These are phyloP conservation scores for Tipula lateralis DNA, from an alignment of 2,888 invertebrate genomes.

Conservation along the genomic window DNA sequence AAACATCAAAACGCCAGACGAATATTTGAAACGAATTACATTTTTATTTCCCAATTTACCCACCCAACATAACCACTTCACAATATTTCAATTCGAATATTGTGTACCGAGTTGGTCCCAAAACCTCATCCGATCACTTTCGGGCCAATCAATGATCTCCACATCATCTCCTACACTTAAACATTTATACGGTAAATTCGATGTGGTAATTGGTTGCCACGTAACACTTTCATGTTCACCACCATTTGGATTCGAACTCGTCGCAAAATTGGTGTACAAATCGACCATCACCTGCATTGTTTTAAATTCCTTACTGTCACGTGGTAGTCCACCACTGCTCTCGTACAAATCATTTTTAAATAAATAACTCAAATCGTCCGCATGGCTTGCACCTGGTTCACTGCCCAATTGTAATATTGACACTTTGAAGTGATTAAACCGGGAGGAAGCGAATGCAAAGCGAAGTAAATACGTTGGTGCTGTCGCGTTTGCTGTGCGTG, in stretches of 20 bases:
- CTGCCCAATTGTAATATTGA: slow-evolving; percentile 37
- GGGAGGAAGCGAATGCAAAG: slow-evolving; percentile 47
- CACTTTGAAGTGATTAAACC: slow-evolving; percentile 44
- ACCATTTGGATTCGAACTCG: slow-evolving; percentile 41
- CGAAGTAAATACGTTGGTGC: slow-evolving; percentile 47
- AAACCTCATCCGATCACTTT: slow-evolving; percentile 40
- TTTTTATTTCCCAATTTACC: too few species aligned
- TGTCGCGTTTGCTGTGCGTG: slow-evolving; percentile 39
- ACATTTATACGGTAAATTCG: slow-evolving; percentile 38
- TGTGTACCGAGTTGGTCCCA: slow-evolving; percentile 43
- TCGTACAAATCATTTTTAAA: slow-evolving; percentile 43
- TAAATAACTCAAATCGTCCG: slow-evolving; percentile 47
- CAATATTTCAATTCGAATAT: too few species aligned
- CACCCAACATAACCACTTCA: too few species aligned
- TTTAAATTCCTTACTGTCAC: slow-evolving; percentile 37
- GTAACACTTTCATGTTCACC: slow-evolving; percentile 34
- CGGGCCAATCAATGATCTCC: slow-evolving; percentile 41
- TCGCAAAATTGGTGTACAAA: slow-evolving; percentile 45
- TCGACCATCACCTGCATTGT: slow-evolving; percentile 42
- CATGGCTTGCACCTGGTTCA: slow-evolving; percentile 44
- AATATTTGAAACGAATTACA: too few species aligned
- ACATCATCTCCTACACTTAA: slow-evolving; percentile 41
- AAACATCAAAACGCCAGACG: too few species aligned
- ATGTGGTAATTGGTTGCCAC: slow-evolving; percentile 33
- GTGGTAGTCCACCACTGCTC: not conserved